These are phyloP conservation scores for Gymnorhina tibicen DNA, from an alignment of 2,113 vertebrate genomes.

Conservation along the genomic window DNA sequence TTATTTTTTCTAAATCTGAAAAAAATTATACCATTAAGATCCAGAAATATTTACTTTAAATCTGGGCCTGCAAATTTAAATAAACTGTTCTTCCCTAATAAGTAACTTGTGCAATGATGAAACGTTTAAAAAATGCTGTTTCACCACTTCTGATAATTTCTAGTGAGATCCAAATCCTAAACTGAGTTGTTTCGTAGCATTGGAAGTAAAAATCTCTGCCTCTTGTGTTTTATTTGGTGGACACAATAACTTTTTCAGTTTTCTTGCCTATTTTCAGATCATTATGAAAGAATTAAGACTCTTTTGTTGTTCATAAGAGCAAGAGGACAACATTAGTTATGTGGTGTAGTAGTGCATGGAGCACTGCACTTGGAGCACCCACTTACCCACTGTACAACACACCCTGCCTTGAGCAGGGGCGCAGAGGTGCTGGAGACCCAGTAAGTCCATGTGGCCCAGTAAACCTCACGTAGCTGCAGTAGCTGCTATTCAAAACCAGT, in stretches of 20 bases:
- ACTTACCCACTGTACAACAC: accelerated
- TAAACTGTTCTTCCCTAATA: background rate
- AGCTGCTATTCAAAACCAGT: background rate
- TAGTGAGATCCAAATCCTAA: background rate
- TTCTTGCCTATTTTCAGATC: background rate
- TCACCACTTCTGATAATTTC: background rate
- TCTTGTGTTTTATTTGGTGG: background rate
- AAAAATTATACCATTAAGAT: background rate
- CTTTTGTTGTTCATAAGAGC: background rate
- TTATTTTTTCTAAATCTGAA: background rate
- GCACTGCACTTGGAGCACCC: background rate
- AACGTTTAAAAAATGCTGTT: background rate
- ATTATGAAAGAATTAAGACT: background rate
- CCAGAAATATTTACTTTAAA: background rate
- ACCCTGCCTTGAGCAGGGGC: background rate
- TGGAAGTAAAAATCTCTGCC: background rate
- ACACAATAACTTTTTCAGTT: background rate
- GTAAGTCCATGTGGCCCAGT: background rate
- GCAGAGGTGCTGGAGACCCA: background rate
- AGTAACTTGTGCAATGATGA: background rate
- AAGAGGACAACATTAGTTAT: background rate
- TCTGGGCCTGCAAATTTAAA: background rate
- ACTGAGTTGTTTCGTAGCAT: background rate
- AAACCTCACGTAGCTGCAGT: background rate
- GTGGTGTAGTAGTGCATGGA: background rate